Evolutionary conservation across 2,888 invertebrate species (phyloP).

Genomic region (Tolmerus cingulatus): DNA sequence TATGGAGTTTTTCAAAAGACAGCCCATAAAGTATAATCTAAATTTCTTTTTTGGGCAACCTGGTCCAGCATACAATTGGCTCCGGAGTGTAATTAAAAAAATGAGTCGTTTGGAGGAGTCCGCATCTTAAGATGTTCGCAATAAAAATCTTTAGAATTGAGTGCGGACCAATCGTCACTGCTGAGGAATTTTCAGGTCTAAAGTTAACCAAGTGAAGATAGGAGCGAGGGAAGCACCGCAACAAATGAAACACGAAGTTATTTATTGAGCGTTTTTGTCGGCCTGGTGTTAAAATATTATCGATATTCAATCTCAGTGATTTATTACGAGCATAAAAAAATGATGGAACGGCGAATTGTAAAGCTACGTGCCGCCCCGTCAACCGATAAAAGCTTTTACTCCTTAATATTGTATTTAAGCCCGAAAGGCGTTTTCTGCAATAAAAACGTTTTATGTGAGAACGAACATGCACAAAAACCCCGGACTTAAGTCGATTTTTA

Average conservation of each 20-base stretch:
- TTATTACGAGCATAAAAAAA: constrained; percentile 48
- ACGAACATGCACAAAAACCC: constrained; percentile 26
- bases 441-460: constrained; percentile 43
- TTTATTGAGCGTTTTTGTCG: constrained; percentile 45
- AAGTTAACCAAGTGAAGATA: neutral
- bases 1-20: neutral
- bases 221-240: neutral
- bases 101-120: neutral
- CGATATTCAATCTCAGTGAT: constrained; percentile 49
- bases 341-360: constrained; percentile 13
- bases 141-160: constrained; percentile 12
- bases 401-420: constrained; percentile 21
- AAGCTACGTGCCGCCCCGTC: neutral
- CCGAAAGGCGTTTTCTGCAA: constrained; percentile 11
- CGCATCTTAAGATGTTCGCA: neutral
- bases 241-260: constrained; percentile 33
- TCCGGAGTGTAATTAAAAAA: neutral
- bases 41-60: neutral
- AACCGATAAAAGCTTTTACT: constrained; percentile 9
- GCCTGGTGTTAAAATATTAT: constrained; percentile 49
- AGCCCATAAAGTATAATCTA: neutral
- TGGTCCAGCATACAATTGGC: neutral
- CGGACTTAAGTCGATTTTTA: constrained; percentile 34
- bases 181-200: neutral
- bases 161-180: neutral